Conservation (phyloP, 2,113 vertebrate species). For the Gallinago media region DNA sequence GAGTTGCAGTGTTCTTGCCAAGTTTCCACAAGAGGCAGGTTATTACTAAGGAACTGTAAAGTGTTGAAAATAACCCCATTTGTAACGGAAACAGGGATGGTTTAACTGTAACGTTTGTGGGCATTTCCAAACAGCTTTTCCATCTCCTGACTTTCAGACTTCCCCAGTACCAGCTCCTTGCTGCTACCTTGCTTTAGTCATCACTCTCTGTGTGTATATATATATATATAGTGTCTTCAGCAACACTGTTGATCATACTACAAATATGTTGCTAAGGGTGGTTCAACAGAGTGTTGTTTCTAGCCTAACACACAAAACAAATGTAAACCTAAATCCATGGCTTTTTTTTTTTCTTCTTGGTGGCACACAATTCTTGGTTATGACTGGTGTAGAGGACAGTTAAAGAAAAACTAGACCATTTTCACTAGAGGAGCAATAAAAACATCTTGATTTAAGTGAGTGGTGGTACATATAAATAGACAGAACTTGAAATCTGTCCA, state of each 20-base stretch:
- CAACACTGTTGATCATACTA: background rate
- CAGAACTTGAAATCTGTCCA: background rate
- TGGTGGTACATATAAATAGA: background rate
- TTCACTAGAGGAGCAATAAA: no score
- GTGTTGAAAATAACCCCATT: background rate
- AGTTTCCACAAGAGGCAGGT: background rate
- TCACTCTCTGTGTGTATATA: background rate
- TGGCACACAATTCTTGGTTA: background rate
- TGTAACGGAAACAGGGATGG: background rate
- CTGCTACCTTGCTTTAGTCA: background rate
- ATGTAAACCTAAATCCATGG: rapidly evolving
- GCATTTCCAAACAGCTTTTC: background rate
- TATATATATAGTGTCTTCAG: background rate
- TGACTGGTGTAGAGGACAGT: background rate
- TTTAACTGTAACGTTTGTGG: background rate
- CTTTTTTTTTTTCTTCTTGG: background rate
- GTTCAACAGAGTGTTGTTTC: background rate
- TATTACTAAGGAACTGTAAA: background rate
- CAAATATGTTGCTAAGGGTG: background rate
- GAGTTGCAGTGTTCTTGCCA: background rate
- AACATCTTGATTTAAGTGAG: background rate
- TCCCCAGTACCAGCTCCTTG: background rate
- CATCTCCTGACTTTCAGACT: background rate
- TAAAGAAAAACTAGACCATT: background rate
- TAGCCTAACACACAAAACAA: background rate